Percentiles rank a stretch among this genome's conserved stretches.
Evolutionary conservation across 2,888 invertebrate genomes (phyloP).

Genomic region (Rotaria sp.): DNA sequence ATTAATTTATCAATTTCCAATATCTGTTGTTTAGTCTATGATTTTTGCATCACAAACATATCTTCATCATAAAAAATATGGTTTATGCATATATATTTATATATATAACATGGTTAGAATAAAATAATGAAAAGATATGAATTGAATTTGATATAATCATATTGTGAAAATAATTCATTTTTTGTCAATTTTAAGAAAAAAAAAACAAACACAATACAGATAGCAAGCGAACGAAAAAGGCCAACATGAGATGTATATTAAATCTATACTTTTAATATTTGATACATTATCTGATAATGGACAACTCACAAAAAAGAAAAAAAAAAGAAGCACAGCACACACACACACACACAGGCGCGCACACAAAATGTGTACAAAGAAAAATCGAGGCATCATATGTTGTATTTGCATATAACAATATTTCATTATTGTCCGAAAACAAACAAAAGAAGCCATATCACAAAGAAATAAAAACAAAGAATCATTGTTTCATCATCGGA

Average conservation of each 20-base stretch:
- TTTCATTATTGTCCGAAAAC: background rate
- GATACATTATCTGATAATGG: slow-evolving; percentile 17
- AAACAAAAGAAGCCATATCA: background rate
- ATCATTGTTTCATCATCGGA: background rate
- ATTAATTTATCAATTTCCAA: background rate
- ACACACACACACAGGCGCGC: background rate
- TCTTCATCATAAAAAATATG: too few relatives aligned
- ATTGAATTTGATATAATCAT: too few relatives aligned
- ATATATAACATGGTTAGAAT: too few relatives aligned
- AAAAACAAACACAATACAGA: background rate
- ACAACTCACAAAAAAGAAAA: background rate
- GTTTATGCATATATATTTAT: too few relatives aligned
- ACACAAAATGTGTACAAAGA: background rate
- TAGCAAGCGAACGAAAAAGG: background rate
- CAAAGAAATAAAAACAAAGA: background rate
- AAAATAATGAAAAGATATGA: too few relatives aligned
- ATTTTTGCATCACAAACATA: too few relatives aligned
- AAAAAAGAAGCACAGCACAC: background rate
- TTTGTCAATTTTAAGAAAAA: background rate
- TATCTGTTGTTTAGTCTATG: too few relatives aligned
- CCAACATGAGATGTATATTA: background rate
- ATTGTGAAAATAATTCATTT: background rate
- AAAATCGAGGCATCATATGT: background rate
- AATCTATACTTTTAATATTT: background rate
- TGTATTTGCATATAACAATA: background rate